These are phyloP conservation scores for Kryptopterus vitreolus DNA, from an alignment of 2,797 vertebrate genomes.

Conservation along the genomic window DNA sequence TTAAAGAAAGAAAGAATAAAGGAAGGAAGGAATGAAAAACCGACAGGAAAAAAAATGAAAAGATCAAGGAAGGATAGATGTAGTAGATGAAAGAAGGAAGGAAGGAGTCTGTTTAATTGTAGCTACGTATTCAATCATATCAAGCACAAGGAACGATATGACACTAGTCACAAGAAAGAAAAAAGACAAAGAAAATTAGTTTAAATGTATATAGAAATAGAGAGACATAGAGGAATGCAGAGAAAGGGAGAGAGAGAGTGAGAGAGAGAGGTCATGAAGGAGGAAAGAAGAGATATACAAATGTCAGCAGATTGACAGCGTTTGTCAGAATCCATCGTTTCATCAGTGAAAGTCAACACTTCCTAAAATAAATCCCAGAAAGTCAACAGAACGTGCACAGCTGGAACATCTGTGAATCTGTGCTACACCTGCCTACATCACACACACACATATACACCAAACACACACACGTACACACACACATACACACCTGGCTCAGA, in stretches of 20 bases:
- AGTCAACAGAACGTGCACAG: neutral
- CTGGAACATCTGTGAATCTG: constrained; percentile 11
- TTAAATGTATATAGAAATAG: too few species aligned
- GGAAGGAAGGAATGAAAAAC: too few species aligned
- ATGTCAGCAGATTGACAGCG: neutral
- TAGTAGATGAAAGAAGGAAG: too few species aligned
- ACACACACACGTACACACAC: constrained; percentile 14
- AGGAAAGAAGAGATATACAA: neutral
- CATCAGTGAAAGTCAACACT: constrained; percentile 10
- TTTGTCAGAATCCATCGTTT: neutral
- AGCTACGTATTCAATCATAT: too few species aligned
- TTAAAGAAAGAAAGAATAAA: too few species aligned
- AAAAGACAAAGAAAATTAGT: too few species aligned
- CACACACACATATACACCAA: constrained; percentile 33
- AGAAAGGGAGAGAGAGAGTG: neutral
- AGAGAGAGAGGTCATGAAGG: neutral
- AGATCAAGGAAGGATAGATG: too few species aligned
- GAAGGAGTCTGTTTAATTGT: too few species aligned
- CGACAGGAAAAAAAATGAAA: too few species aligned
- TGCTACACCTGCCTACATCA: constrained; percentile 31
- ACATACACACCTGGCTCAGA: constrained; percentile 43
- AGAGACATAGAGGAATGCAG: neutral
- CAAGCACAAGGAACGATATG: too few species aligned
- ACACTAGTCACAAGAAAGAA: too few species aligned
- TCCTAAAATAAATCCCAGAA: neutral